These are phyloP conservation scores for Aphis gossypii DNA, from an alignment of 1,140 invertebrate species.

Conservation along the genomic window DNA sequence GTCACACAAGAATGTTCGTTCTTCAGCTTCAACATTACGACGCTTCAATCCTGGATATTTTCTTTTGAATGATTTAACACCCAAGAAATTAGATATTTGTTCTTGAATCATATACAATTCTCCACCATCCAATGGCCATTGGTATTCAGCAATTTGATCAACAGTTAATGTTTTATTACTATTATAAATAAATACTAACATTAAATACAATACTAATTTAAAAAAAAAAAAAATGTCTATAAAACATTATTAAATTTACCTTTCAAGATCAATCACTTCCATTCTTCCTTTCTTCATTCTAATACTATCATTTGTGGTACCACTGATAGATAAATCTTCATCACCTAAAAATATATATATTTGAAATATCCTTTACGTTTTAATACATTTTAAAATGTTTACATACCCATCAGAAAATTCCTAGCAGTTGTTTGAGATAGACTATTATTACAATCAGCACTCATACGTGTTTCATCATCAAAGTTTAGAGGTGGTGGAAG, in stretches of 20 bases:
- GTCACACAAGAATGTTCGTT: conserved; percentile 85
- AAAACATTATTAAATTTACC: conserved; percentile 62
- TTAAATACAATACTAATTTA: neutral
- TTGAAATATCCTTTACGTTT: neutral
- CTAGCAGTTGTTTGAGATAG: conserved; percentile 62
- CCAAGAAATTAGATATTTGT: conserved; percentile 90
- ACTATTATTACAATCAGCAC: conserved; percentile 70
- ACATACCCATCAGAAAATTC: conserved; percentile 56
- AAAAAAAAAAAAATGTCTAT: neutral
- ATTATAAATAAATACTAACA: conserved; percentile 49
- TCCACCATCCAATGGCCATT: conserved; percentile 82
- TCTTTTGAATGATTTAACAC: conserved; percentile 93
- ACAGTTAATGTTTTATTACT: conserved; percentile 74
- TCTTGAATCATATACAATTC: conserved; percentile 89
- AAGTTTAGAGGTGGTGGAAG: conserved; percentile 70
- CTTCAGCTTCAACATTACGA: conserved; percentile 85
- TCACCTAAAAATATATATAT: conserved; percentile 29
- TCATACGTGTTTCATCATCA: conserved; percentile 88
- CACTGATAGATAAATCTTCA: conserved; percentile 72
- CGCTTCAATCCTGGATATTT: conserved; percentile 91
- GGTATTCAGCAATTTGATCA: conserved; percentile 91
- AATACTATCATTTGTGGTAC: conserved; percentile 72
- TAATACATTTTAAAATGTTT: neutral
- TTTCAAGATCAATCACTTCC: conserved; percentile 76
- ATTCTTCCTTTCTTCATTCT: conserved; percentile 76